A percentile compares a stretch with the other conserved stretches of the same genome.
Conservation (phyloP, 2,797 vertebrate genomes). For the Lophius americanus region DNA sequence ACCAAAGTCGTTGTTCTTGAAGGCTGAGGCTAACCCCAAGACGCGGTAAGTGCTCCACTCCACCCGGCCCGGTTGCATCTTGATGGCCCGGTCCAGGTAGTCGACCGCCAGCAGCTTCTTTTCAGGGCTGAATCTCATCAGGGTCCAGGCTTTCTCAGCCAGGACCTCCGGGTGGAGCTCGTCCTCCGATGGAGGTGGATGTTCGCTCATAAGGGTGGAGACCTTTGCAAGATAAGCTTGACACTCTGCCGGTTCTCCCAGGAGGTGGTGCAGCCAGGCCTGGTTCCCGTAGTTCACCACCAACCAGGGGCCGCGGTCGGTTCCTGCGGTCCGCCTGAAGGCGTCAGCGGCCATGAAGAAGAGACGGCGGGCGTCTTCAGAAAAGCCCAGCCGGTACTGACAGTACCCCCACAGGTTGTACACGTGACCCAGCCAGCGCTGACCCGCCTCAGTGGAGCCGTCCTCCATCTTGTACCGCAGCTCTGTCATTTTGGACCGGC, state of each 20-base stretch:
- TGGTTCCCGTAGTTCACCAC: conserved; percentile 65
- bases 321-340: conserved; percentile 40
- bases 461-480: conserved; percentile 49
- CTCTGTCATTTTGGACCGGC: conserved; percentile 1
- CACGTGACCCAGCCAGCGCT: conserved; percentile 63
- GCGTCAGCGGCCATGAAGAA: conserved; percentile 52
- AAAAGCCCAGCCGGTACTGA: conserved; percentile 34
- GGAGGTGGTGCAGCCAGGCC: conserved; percentile 60
- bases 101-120: neutral
- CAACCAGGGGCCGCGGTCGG: conserved; percentile 61
- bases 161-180: conserved; percentile 1
- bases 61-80: conserved; percentile 5
- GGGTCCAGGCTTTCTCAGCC: conserved; percentile 17
- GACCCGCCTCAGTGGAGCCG: conserved; percentile 33
- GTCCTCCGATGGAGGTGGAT: neutral
- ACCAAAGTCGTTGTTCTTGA: neutral
- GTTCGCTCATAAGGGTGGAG: neutral
- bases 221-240: conserved; percentile 14
- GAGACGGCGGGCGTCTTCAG: conserved; percentile 21
- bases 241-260: neutral
- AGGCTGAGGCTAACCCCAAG: neutral
- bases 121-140: neutral
- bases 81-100: conserved; percentile 5
- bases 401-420: conserved; percentile 64
- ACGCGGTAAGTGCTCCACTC: neutral